Percentiles rank a stretch among this genome's conserved stretches.
phyloP scores from a whole-genome alignment of 2,888 invertebrate species.

The Carterocephalus palaemon region DNA sequence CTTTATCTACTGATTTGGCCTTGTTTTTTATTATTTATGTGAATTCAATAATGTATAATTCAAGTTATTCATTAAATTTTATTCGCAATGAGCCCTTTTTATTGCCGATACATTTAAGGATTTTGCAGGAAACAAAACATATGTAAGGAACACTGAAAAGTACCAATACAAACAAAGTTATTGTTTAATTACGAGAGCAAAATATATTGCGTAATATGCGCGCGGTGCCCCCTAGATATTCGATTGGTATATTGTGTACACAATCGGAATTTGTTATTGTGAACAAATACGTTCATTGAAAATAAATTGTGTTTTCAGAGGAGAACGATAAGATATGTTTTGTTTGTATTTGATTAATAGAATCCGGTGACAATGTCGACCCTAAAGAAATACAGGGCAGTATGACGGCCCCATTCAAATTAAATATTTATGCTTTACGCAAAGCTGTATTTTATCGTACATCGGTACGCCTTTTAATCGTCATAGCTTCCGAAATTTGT shows the following conservation, averaged over 20 bases:
- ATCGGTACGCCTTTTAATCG: too few relatives aligned
- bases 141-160: too few relatives aligned
- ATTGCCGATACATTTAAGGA: too few relatives aligned
- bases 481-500: too few relatives aligned
- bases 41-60: too few relatives aligned
- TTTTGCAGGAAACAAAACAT: too few relatives aligned
- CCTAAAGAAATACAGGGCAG: not conserved
- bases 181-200: constrained; percentile 13
- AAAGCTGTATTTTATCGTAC: not conserved
- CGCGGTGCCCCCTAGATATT: constrained; percentile 3
- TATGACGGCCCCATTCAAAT: constrained; percentile 5
- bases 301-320: constrained; percentile 22
- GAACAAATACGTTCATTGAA: constrained; percentile 20
- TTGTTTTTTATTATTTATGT: too few relatives aligned
- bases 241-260: constrained; percentile 17
- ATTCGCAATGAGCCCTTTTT: too few relatives aligned
- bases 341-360: constrained; percentile 17
- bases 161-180: not conserved
- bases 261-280: constrained; percentile 21
- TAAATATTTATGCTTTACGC: constrained; percentile 2
- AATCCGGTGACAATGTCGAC: constrained; percentile 10
- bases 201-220: constrained; percentile 1
- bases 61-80: too few relatives aligned
- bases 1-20: too few relatives aligned
- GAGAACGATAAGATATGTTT: constrained; percentile 14